Conservation (phyloP, 1,140 invertebrate genomes). For the Theocolax elegans region DNA sequence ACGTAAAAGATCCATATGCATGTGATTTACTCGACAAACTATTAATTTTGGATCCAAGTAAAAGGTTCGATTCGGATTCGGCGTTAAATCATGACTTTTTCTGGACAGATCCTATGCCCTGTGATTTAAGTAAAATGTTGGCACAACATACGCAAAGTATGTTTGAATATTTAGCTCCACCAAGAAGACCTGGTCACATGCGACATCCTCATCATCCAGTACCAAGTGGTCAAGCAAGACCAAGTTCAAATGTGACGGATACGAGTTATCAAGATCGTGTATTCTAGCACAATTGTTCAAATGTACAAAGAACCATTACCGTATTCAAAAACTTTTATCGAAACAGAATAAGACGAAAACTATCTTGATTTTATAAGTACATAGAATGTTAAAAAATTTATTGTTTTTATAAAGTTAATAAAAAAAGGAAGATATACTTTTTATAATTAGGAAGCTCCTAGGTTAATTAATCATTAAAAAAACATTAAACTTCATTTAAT, state of each 20-base stretch:
- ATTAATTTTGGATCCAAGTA: conserved; percentile 90
- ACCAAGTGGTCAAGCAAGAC: conserved; percentile 65
- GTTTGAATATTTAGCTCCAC: conserved; percentile 94
- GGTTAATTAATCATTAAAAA: too few species aligned
- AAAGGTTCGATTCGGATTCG: conserved; percentile 90
- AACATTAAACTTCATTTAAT: too few species aligned
- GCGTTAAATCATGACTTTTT: conserved; percentile 98
- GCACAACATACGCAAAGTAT: conserved; percentile 94
- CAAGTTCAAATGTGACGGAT: conserved; percentile 70
- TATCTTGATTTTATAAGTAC: not conserved
- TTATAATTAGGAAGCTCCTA: too few species aligned
- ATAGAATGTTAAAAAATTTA: too few species aligned
- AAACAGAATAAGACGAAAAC: conserved; percentile 37
- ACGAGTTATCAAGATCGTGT: conserved; percentile 82
- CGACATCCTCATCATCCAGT: conserved; percentile 77
- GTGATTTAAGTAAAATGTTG: conserved; percentile 91
- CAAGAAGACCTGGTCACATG: conserved; percentile 76
- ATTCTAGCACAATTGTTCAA: conserved; percentile 69
- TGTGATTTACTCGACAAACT: conserved; percentile 95
- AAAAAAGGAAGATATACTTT: too few species aligned
- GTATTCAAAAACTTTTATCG: conserved; percentile 42
- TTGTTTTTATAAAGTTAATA: too few species aligned
- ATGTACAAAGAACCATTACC: conserved; percentile 37
- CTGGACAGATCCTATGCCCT: conserved; percentile 96
- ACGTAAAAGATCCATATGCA: conserved; percentile 92